These are phyloP conservation scores for Euwallacea similis DNA, from an alignment of 1,140 invertebrate genomes.

Conservation along the genomic window DNA sequence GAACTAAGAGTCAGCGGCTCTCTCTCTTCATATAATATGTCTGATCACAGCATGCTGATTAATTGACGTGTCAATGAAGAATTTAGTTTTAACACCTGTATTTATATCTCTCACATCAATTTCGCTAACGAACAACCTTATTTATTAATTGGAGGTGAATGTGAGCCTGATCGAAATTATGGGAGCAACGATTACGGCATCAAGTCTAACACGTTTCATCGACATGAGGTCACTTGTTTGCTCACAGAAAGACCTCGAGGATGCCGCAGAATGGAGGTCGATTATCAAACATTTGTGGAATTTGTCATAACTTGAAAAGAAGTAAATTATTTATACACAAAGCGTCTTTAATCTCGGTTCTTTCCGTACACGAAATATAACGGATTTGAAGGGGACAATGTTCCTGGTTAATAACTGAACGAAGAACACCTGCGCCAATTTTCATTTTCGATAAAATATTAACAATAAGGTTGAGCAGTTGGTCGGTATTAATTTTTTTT, in stretches of 20 bases:
- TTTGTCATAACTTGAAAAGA: background rate
- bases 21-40: no score
- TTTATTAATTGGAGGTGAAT: background rate
- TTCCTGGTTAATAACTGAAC: constrained; percentile 28
- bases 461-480: constrained; percentile 31
- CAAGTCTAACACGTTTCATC: background rate
- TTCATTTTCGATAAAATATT: constrained; percentile 30
- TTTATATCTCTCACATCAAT: background rate
- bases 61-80: constrained; percentile 1
- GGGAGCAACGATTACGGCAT: background rate
- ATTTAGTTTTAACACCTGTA: background rate
- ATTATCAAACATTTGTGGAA: background rate
- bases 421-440: constrained; percentile 28
- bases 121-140: background rate
- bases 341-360: background rate
- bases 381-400: background rate
- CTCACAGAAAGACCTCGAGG: background rate
- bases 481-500: constrained; percentile 14
- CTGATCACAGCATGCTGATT: background rate
- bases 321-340: background rate
- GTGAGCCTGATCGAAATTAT: background rate
- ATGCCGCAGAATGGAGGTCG: background rate
- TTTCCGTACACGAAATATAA: background rate
- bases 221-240: background rate
- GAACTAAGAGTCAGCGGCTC: no score